Conservation (phyloP, 2,888 invertebrate species). For the Hirtodrosophila duncani region DNA sequence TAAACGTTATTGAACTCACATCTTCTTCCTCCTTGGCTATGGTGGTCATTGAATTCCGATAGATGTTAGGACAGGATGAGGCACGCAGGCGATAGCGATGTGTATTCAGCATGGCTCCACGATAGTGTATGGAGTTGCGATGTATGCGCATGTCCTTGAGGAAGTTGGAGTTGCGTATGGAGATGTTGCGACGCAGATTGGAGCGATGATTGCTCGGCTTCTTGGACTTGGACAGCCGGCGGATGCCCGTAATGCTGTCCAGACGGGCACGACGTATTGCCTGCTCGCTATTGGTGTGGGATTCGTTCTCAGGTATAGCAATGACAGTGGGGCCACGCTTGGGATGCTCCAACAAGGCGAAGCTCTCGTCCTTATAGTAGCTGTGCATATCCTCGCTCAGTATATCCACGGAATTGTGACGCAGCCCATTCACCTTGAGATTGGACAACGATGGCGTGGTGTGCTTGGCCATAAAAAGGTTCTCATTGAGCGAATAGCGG, state of each 20-base stretch:
- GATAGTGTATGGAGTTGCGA: constrained; percentile 90
- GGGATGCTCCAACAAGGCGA: constrained; percentile 62
- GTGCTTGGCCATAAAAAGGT: constrained; percentile 68
- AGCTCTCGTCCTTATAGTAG: constrained; percentile 67
- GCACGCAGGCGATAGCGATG: constrained; percentile 89
- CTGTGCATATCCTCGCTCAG: constrained; percentile 69
- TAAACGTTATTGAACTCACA: constrained; percentile 79
- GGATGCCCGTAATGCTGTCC: constrained; percentile 68
- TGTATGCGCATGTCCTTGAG: constrained; percentile 85
- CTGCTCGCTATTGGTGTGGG: constrained; percentile 28
- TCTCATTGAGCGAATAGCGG: constrained; percentile 77
- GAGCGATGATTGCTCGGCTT: constrained; percentile 71
- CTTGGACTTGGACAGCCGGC: constrained; percentile 71
- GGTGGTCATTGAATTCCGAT: constrained; percentile 92
- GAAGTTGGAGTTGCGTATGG: constrained; percentile 81
- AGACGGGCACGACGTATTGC: constrained; percentile 53
- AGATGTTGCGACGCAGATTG: constrained; percentile 75
- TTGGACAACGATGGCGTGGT: constrained; percentile 58
- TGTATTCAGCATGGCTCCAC: constrained; percentile 90
- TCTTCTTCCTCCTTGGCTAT: constrained; percentile 87
- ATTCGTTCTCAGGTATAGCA: constrained; percentile 68
- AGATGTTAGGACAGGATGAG: constrained; percentile 95
- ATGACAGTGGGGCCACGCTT: constrained; percentile 62
- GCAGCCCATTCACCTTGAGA: constrained; percentile 62
- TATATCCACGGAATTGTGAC: constrained; percentile 76